Conservation (phyloP, 2,888 invertebrate species). For the Panopea generosa region DNA sequence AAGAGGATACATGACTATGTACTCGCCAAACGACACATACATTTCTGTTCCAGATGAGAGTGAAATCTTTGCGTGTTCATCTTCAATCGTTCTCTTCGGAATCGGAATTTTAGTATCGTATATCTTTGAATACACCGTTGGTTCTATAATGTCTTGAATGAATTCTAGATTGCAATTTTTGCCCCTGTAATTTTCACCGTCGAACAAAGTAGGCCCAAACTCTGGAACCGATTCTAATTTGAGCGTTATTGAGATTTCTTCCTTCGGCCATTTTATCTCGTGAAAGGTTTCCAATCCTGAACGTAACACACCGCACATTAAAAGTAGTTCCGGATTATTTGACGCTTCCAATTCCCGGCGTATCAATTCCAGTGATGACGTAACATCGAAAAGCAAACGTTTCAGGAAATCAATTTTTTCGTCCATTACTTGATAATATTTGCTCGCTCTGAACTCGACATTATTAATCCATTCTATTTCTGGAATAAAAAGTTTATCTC, state of each 20-base stretch:
- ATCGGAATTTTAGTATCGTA: conserved; percentile 49
- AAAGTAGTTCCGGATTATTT: conserved; percentile 42
- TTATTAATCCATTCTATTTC: conserved; percentile 44
- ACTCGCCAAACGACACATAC: conserved; percentile 49
- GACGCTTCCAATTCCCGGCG: conserved; percentile 27
- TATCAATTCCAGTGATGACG: conserved; percentile 7
- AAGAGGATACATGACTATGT: conserved; percentile 44
- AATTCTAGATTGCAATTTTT: conserved; percentile 46
- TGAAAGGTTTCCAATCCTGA: conserved; percentile 33
- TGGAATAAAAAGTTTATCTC: conserved; percentile 29
- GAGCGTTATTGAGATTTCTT: conserved; percentile 30
- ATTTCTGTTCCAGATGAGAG: conserved; percentile 39
- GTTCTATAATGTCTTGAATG: conserved; percentile 34
- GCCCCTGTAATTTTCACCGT: conserved; percentile 12
- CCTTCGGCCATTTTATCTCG: conserved; percentile 47
- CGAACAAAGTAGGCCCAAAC: conserved; percentile 35
- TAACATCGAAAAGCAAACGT: conserved; percentile 12
- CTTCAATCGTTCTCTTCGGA: conserved; percentile 31
- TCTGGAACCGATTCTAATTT: conserved; percentile 34
- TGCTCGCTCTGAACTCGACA: conserved; percentile 10
- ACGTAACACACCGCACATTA: conserved; percentile 37
- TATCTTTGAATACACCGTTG: conserved; percentile 33
- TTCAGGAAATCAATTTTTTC: conserved; percentile 48
- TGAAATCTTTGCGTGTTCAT: conserved; percentile 45
- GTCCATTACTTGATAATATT: conserved; percentile 36